Base-by-base conservation (phyloP, 2,113 vertebrate genomes). In the Phyllostomus hastatus region DNA sequence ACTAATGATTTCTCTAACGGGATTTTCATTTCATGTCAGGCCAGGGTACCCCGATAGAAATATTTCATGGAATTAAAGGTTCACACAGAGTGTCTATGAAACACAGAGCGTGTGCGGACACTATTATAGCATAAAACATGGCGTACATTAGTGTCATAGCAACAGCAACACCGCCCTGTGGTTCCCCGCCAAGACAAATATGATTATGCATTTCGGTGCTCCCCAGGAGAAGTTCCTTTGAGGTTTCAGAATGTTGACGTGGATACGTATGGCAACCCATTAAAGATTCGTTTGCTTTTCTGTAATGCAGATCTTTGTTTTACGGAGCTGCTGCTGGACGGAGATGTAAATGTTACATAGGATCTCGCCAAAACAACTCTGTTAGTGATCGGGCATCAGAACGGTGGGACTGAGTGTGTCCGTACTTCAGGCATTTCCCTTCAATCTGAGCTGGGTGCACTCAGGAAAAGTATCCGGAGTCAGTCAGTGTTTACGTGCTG, bases 261-360 rank as follows among this genome's bases (percentile, higher is more conserved):
- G 75, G 95, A 20, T 88, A 97, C 91, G 28, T 94, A 70, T 31
- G 2, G 4, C 0, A 4, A 10, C 50, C 33, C 94, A 50, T 89
- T 97, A 84, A 91, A 93, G 75, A 46, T 72, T 96, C 84, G 46
- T 66, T 95, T 85, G 15, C 19, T 95, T 98, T 98, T 17, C 41
- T 94, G 6, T 66, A 50, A 91, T 73, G 73, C 91, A 95, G 43
- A 72, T 41, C 16, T 87, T 67, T 79, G 3, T 0, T 86, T 97
- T 96, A 61, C 89, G 46, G 84, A 95, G 79, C 26, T 93, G 20
- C 26, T 93, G 20, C 19, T 96, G 7, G 10, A 88, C 7, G 92
- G 24, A 67, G 93, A 2, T 70, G 9, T 59, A 94, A 96, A 73
- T 92, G 20, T 90, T 94, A 87, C 52, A 41, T 59, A 89, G 84